Percentiles rank a stretch among this genome's conserved stretches.
Conservation (phyloP, 1,140 invertebrate species). For the Apis cerana region DNA sequence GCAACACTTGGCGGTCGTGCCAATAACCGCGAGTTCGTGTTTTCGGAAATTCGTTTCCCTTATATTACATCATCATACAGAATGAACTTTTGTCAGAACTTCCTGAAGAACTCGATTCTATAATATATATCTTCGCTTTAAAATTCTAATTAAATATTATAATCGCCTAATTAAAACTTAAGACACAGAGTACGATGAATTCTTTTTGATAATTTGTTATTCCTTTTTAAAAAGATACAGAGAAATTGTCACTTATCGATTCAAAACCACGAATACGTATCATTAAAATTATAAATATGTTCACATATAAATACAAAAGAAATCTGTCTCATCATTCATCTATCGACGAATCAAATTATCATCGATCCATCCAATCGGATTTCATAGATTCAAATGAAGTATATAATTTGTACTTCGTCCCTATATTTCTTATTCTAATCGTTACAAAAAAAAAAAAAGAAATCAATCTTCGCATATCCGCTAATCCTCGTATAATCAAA, state of each 20-base stretch:
- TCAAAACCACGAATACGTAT: not conserved
- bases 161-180: not conserved
- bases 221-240: not conserved
- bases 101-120: not conserved
- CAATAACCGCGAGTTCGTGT: slow-evolving; percentile 58
- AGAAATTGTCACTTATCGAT: not conserved
- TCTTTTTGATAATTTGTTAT: not conserved
- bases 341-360: too few relatives aligned
- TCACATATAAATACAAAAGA: slow-evolving; percentile 60
- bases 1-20: slow-evolving; percentile 68
- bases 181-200: not conserved
- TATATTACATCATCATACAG: slow-evolving; percentile 22
- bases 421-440: not conserved
- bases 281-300: slow-evolving; percentile 69
- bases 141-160: not conserved
- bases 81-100: not conserved
- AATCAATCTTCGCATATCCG: not conserved
- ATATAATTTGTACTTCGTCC: not conserved
- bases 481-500: not conserved
- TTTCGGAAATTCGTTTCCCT: slow-evolving; percentile 61
- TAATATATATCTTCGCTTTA: too few relatives aligned
- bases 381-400: too few relatives aligned
- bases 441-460: too few relatives aligned
- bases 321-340: not conserved
- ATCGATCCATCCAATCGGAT: not conserved